Conservation (phyloP, 2,888 invertebrate species). For the Poecilus cupreus region DNA sequence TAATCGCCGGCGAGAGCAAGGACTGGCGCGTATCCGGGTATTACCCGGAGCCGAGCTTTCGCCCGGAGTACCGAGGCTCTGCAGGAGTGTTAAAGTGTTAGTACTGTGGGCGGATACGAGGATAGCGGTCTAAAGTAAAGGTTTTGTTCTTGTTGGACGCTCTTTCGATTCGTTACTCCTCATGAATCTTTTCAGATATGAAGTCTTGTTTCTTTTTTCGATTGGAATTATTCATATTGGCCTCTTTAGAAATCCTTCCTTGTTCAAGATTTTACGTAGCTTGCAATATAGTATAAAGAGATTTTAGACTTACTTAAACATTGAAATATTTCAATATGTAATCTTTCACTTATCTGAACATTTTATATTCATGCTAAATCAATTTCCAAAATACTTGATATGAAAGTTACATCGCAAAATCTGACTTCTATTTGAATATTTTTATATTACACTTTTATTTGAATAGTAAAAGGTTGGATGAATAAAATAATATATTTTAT, state of each 20-base stretch:
- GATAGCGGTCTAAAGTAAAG: background rate
- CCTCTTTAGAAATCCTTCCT: background rate
- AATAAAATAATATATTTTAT: too few relatives aligned
- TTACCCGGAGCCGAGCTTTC: background rate
- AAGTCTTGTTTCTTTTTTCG: conserved; percentile 1
- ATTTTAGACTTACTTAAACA: too few relatives aligned
- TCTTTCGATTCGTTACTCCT: conserved; percentile 16
- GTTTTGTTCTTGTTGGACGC: conserved; percentile 10
- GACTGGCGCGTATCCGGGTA: background rate
- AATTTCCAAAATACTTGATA: too few relatives aligned
- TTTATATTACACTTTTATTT: too few relatives aligned
- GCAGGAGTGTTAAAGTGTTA: background rate
- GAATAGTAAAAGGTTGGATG: too few relatives aligned
- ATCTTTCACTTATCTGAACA: too few relatives aligned
- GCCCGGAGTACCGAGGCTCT: background rate
- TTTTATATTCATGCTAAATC: too few relatives aligned
- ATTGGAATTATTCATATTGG: conserved; percentile 24
- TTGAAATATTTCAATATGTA: too few relatives aligned
- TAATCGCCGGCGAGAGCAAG: background rate
- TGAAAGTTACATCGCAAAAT: too few relatives aligned
- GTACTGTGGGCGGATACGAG: too few relatives aligned
- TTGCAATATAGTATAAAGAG: too few relatives aligned
- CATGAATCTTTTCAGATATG: background rate
- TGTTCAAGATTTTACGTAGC: background rate
- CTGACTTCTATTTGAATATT: too few relatives aligned